These are phyloP conservation scores for Drosophila triauraria DNA, from an alignment of 1,140 invertebrate species.

Conservation along the genomic window DNA sequence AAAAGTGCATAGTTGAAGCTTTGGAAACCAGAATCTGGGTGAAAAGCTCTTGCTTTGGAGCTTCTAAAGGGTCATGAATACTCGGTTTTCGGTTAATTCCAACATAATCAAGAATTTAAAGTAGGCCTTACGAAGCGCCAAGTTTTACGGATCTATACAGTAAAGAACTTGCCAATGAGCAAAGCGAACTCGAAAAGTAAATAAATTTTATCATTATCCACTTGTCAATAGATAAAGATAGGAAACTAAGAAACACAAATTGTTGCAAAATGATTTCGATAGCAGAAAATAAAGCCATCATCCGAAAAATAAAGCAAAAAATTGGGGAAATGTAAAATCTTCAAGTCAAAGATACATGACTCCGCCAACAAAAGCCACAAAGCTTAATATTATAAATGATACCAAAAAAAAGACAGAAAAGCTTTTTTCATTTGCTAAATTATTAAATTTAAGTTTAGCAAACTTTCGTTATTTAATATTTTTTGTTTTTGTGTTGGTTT, in stretches of 20 bases:
- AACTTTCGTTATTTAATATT: conserved; percentile 66
- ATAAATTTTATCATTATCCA: neutral
- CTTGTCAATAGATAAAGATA: too few relatives aligned
- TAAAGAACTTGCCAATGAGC: neutral
- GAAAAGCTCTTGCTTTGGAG: conserved; percentile 32
- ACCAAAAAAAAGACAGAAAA: conserved; percentile 16
- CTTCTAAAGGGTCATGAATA: conserved; percentile 17
- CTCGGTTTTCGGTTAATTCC: neutral
- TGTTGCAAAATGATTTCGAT: too few relatives aligned
- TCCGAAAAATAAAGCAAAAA: too few relatives aligned
- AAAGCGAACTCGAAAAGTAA: neutral
- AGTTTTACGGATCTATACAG: neutral
- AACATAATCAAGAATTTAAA: neutral
- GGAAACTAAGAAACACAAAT: too few relatives aligned
- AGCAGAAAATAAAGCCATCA: too few relatives aligned
- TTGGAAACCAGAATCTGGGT: conserved; percentile 6
- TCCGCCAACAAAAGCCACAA: neutral
- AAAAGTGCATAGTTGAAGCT: conserved; percentile 30
- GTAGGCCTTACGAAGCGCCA: too few relatives aligned
- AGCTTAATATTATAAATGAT: neutral
- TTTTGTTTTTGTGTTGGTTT: conserved; percentile 60
- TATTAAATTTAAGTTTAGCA: conserved; percentile 79
- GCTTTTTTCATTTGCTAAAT: conserved; percentile 74
- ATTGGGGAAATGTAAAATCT: neutral
- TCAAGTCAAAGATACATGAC: neutral